A percentile compares a stretch with the other conserved stretches of the same genome.
Evolutionary conservation across 1,140 invertebrate genomes (phyloP).

Genomic region (Bombus turneri): DNA sequence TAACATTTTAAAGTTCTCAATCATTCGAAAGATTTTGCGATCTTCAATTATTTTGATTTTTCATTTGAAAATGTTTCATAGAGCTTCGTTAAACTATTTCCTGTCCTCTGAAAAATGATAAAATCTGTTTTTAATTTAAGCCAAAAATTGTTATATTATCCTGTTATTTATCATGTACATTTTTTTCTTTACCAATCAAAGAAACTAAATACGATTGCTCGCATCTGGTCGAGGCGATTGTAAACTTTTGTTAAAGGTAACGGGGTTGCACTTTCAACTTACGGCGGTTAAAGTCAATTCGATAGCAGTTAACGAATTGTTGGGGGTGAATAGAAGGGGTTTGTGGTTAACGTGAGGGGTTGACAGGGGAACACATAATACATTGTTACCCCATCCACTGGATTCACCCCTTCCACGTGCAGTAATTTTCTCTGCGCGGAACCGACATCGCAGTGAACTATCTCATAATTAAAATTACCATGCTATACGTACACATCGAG

Average conservation of each 20-base stretch:
- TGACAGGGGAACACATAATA: conserved; percentile 76
- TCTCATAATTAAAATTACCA: conserved; percentile 79
- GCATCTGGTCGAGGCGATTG: not conserved
- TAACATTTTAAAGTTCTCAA: too few species aligned
- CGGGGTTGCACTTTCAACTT: conserved; percentile 48
- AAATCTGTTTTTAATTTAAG: too few species aligned
- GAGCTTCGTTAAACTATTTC: too few species aligned
- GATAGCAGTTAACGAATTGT: conserved; percentile 81
- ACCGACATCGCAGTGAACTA: conserved; percentile 71
- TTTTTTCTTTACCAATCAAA: not conserved
- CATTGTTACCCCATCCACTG: conserved; percentile 79
- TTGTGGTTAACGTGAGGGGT: conserved; percentile 76
- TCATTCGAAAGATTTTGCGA: too few species aligned
- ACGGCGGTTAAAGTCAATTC: conserved; percentile 73
- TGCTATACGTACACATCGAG: conserved; percentile 24
- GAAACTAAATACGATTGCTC: not conserved
- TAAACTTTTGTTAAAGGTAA: conserved; percentile 39
- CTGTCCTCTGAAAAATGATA: too few species aligned
- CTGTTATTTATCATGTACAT: not conserved
- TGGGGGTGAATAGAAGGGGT: conserved; percentile 71
- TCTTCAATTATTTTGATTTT: too few species aligned
- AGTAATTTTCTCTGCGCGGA: conserved; percentile 70
- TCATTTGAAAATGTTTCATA: too few species aligned
- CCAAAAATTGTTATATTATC: not conserved
- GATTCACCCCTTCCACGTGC: conserved; percentile 56